Conservation (phyloP, 2,888 invertebrate species). For the Trissoscelio sp. region DNA sequence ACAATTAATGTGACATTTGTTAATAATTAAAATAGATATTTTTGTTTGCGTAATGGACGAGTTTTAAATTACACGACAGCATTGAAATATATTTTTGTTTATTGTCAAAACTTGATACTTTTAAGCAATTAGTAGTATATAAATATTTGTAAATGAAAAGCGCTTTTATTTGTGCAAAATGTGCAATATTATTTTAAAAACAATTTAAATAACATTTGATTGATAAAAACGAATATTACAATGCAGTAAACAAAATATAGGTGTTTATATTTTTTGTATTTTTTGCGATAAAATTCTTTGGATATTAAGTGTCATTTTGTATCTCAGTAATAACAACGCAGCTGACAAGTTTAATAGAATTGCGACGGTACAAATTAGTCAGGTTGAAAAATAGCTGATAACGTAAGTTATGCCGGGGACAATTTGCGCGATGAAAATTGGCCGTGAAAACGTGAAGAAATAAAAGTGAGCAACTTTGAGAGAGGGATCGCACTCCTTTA, state of each 20-base stretch:
- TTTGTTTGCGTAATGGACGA: not conserved
- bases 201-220: no score
- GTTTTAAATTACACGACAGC: not conserved
- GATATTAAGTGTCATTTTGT: no score
- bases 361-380: conserved; percentile 34
- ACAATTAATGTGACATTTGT: conserved; percentile 16
- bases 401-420: conserved; percentile 36
- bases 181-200: no score
- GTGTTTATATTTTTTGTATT: no score
- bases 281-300: no score
- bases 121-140: no score
- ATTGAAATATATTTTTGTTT: not conserved
- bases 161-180: no score
- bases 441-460: conserved; percentile 31
- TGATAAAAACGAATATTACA: no score
- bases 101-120: no score
- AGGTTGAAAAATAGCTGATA: conserved; percentile 37
- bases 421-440: conserved; percentile 54
- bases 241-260: no score
- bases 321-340: no score
- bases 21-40: conserved; percentile 10
- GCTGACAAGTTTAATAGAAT: conserved; percentile 38
- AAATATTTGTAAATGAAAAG: no score
- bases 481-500: conserved; percentile 43
- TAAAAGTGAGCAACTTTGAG: conserved; percentile 30